Conservation (phyloP, 2,888 invertebrate species). For the Frankliniella fusca region DNA sequence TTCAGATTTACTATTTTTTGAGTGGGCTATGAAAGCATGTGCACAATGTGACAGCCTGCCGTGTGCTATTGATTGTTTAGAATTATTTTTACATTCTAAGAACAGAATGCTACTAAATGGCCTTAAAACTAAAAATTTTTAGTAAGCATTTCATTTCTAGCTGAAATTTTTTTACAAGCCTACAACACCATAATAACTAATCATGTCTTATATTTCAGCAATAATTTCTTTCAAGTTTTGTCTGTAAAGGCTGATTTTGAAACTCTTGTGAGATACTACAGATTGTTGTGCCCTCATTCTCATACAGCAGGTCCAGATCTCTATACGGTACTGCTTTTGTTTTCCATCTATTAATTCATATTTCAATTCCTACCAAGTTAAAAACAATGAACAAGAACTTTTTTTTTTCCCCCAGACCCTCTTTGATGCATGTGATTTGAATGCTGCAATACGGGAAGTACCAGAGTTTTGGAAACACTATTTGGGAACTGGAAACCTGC, state of each 20-base stretch:
- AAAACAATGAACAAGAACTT: background rate
- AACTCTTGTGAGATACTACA: background rate
- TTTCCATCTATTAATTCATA: background rate
- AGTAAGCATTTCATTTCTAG: background rate
- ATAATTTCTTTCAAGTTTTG: background rate
- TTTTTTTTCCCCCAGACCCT: background rate
- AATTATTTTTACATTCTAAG: slow-evolving; percentile 1
- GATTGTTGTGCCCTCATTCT: background rate
- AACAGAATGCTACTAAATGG: background rate
- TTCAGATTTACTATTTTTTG: background rate
- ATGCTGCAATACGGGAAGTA: background rate
- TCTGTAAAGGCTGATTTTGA: background rate
- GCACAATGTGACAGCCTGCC: background rate
- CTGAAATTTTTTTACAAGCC: background rate
- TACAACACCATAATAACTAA: background rate
- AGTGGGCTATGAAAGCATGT: background rate
- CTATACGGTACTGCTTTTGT: background rate
- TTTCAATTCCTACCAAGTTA: background rate
- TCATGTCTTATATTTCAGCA: background rate
- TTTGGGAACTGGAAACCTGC: background rate
- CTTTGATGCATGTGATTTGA: background rate
- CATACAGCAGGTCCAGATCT: background rate
- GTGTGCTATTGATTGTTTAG: background rate
- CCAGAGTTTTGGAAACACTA: background rate
- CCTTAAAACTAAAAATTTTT: background rate